Base-by-base conservation (phyloP, 2,888 invertebrate species). In the Drosophila mercatorum region DNA sequence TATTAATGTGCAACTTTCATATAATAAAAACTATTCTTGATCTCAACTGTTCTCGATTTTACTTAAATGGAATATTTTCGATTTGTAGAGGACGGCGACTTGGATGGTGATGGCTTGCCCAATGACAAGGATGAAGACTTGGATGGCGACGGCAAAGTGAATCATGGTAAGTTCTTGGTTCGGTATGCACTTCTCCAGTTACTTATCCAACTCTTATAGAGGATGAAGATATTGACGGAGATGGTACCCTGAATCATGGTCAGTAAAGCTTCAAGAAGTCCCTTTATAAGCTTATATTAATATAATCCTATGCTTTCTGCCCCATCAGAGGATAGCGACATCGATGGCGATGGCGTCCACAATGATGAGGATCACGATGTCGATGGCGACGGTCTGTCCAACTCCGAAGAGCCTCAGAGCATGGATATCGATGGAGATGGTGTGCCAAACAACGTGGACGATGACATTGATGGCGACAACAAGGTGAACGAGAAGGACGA, bases 281-380 rank as follows among this genome's bases (percentile, higher is more conserved):
- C 10, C 3, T 34, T 3, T 5, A 8, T 34, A 10, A 5, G 2
- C 22, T 22, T 0, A 14, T 1, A 7, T 10, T n/a, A 43, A 7
- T 31, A 53, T 26, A 26, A 61, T 36, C 12, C 0, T 0, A 14
- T 22, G 1, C 4, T 0, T 14, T 14, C 17, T 10, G 3, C 59
- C 90, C 92, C 53, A 94, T 93, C 85, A 78, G 78, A 78, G 78
- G 80, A 66, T 93, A 72, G 70, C 41, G 84, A 89, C 46, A 72
- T 89, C 1, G 85, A 94, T 72, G 92, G 93, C 49, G 94, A 94
- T 87, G 85, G 85, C 31, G 79, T 88, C 93, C 93, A 62, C 86
- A 93, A 74, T 55, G 79, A 81, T 57, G 87, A 79, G 49, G 89
- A 84, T 70, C 81, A 76, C 11, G 86, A 88, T 31, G 64, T 84